phyloP scores from a whole-genome alignment of 2,888 invertebrate genomes.

The Leucoptera coffeella region DNA sequence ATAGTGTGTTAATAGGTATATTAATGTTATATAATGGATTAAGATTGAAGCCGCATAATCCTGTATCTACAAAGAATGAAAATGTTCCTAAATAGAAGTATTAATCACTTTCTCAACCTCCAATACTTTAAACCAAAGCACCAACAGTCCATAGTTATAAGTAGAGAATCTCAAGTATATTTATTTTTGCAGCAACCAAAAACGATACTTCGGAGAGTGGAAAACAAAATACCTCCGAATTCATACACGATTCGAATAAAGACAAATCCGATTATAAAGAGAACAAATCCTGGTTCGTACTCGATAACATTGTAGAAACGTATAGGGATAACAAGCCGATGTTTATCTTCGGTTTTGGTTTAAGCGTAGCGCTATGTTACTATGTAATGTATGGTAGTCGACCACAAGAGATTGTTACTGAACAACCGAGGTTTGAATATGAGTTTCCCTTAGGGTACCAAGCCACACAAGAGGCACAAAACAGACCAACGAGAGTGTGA shows the following conservation, averaged over 20 bases:
- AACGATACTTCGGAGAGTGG: slow-evolving; percentile 15
- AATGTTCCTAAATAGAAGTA: no score
- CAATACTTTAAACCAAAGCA: no score
- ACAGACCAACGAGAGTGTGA: slow-evolving; percentile 13
- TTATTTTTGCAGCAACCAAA: slow-evolving; percentile 35
- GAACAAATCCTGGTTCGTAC: slow-evolving; percentile 18
- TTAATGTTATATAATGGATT: no score
- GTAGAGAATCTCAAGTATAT: slow-evolving; percentile 9
- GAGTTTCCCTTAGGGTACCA: slow-evolving; percentile 26
- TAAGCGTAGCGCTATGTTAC: no score
- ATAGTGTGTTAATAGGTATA: no score
- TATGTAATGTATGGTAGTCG: no score
- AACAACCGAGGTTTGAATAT: no score
- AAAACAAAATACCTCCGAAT: slow-evolving; percentile 14
- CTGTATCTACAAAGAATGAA: no score
- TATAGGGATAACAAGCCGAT: slow-evolving; percentile 15
- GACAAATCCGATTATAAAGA: slow-evolving; percentile 13
- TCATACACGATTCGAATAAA: slow-evolving; percentile 23
- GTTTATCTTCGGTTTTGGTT: slow-evolving; percentile 22
- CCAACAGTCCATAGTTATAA: no score
- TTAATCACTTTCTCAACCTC: no score
- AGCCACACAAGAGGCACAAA: slow-evolving; percentile 10
- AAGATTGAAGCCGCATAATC: no score
- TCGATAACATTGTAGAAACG: slow-evolving; percentile 22
- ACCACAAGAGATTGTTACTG: no score